phyloP scores from a whole-genome alignment of 2,113 vertebrate species.

The Mormoops blainvillei region DNA sequence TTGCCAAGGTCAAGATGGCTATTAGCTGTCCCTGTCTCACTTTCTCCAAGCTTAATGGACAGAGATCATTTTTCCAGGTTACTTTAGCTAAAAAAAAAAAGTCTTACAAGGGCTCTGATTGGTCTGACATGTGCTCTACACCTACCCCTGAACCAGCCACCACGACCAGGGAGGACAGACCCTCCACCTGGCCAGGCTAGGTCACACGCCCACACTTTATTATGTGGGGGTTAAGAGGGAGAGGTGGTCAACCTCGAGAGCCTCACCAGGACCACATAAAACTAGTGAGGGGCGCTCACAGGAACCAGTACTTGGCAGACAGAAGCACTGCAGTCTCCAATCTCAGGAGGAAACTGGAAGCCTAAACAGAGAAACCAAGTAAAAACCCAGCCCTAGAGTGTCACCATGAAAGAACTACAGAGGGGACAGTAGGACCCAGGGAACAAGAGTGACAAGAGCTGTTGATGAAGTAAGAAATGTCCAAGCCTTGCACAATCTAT shows the following conservation, averaged over 20 bases:
- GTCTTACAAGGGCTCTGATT: background rate
- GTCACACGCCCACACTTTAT: background rate
- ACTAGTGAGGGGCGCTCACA: background rate
- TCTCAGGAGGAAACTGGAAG: background rate
- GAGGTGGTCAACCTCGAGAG: background rate
- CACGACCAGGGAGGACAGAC: background rate
- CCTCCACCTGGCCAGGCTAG: background rate
- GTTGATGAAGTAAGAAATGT: background rate
- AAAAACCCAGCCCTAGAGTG: background rate
- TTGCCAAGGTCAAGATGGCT: background rate
- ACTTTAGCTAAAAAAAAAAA: background rate
- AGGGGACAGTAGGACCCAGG: background rate
- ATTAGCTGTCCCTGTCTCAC: background rate
- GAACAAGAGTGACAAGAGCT: background rate
- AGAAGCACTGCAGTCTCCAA: background rate
- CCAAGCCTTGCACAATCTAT: too few relatives aligned
- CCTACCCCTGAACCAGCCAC: background rate
- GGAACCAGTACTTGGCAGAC: background rate
- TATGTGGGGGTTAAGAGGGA: background rate
- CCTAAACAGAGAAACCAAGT: background rate
- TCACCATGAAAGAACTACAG: background rate
- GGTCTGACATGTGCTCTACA: background rate
- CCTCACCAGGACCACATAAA: background rate
- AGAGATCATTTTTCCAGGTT: background rate
- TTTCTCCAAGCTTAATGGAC: background rate